phyloP scores from a whole-genome alignment of 2,113 vertebrate genomes.

The Ailurus styani region DNA sequence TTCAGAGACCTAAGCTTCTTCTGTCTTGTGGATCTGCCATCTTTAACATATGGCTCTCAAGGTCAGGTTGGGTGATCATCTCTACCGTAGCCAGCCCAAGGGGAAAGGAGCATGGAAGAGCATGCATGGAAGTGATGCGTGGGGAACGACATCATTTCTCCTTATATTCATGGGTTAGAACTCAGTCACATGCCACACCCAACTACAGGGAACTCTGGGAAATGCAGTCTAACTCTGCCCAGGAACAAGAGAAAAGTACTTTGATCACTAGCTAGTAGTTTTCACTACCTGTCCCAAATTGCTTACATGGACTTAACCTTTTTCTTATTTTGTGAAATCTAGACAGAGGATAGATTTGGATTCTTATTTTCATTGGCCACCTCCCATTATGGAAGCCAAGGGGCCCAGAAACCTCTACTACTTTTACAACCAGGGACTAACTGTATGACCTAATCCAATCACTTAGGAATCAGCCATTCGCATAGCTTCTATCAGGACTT shows the following conservation, averaged over 20 bases:
- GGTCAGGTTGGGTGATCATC: not conserved
- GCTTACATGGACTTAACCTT: not conserved
- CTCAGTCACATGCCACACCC: not conserved
- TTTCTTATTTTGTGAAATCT: not conserved
- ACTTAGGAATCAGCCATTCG: not conserved
- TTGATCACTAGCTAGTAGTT: not conserved
- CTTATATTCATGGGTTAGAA: not conserved
- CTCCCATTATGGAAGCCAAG: not conserved
- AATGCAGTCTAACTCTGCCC: not conserved
- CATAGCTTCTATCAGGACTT: not conserved
- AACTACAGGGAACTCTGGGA: not conserved
- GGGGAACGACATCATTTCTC: not conserved
- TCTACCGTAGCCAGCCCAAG: not conserved
- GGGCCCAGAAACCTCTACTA: not conserved
- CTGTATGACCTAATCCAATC: not conserved
- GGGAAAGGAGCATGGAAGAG: not conserved
- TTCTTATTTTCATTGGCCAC: not conserved
- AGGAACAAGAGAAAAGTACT: not conserved
- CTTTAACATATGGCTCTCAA: not conserved
- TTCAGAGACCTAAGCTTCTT: not conserved
- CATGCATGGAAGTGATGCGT: not conserved
- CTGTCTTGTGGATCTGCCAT: not conserved
- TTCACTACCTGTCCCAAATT: not conserved
- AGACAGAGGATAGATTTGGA: not conserved
- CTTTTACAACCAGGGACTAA: not conserved